Conservation (phyloP, 2,888 invertebrate species). For the Eulithis prunata region DNA sequence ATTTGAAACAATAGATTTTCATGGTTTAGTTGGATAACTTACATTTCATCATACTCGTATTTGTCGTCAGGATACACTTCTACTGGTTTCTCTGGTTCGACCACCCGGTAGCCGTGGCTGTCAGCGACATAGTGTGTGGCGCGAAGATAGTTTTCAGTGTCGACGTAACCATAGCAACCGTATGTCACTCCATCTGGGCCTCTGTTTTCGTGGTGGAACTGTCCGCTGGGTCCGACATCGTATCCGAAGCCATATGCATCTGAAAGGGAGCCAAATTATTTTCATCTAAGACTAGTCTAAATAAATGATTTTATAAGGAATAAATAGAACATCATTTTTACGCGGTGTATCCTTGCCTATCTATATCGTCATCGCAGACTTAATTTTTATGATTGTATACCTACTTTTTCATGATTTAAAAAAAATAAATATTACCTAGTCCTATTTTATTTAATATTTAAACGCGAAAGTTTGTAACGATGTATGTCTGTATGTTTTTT, state of each 20-base stretch:
- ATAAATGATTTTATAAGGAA: too few relatives aligned
- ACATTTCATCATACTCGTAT: constrained; percentile 75
- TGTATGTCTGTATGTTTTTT: too few relatives aligned
- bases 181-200: constrained; percentile 91
- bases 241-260: constrained; percentile 91
- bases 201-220: constrained; percentile 91
- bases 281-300: too few relatives aligned
- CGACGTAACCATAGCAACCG: constrained; percentile 91
- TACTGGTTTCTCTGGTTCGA: constrained; percentile 87
- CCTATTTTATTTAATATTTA: too few relatives aligned
- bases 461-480: too few relatives aligned
- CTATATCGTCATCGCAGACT: too few relatives aligned
- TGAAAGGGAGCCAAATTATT: constrained; percentile 54
- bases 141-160: constrained; percentile 86
- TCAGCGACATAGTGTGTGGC: constrained; percentile 92
- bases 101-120: constrained; percentile 90
- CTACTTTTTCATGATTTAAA: too few relatives aligned
- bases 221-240: constrained; percentile 89
- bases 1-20: too few relatives aligned
- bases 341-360: too few relatives aligned
- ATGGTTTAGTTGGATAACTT: constrained; percentile 43
- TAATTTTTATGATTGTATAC: too few relatives aligned
- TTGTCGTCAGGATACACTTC: constrained; percentile 85
- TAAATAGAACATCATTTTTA: background rate
- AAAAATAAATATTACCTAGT: too few relatives aligned